Base-by-base conservation (phyloP, 2,113 vertebrate genomes). In the Apeltes quadracus region DNA sequence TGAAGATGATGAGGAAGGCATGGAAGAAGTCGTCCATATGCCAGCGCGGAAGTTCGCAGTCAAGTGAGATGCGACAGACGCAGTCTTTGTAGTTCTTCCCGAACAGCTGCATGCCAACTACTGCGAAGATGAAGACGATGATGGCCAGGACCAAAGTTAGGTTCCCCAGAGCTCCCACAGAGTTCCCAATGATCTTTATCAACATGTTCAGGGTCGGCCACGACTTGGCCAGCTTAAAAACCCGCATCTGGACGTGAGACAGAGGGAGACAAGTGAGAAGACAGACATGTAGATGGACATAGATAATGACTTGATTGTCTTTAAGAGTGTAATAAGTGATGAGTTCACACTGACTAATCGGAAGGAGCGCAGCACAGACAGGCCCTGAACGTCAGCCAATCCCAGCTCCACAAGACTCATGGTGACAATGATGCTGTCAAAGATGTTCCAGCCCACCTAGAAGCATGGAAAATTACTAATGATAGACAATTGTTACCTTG, bases 21-120 rank as follows among this genome's bases (percentile, higher is more conserved):
- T 99, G 97, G 90, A 99, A 98, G 91, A 98, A 99, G 82, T 99
- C 97, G 0, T 92, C 2, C 97, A 99, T 99, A 91, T 99, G 97
- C 97, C 97, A 99, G 56, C 97, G 97, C 0, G 97, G 97, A 76
- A 98, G 93, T 4, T 25, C 79, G 43, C 97, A 99, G 89, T 95
- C 93, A 0, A 2, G 0, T 0, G 94, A 50, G n/a, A 99, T 98
- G 87, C 95, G 97, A 78, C 97, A 99, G 68, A 98, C 97, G 0
- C 95, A 97, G 1, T 98, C 96, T 2, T 90, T 95, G 90, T 99
- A 99, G 92, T 86, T 96, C 87, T 96, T 97, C 69, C 96, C 97
- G 0, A 99, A 99, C 7, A 99, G 93, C 92, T 98, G 97, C 97
- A 99, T 98, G 72, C 97, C 97, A 57, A 98, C 96, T 64, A 98